Evolutionary conservation across 2,797 vertebrate genomes (phyloP), one percentile per base, ranked within the genome.

Genomic region (Martes flavigula): DNA sequence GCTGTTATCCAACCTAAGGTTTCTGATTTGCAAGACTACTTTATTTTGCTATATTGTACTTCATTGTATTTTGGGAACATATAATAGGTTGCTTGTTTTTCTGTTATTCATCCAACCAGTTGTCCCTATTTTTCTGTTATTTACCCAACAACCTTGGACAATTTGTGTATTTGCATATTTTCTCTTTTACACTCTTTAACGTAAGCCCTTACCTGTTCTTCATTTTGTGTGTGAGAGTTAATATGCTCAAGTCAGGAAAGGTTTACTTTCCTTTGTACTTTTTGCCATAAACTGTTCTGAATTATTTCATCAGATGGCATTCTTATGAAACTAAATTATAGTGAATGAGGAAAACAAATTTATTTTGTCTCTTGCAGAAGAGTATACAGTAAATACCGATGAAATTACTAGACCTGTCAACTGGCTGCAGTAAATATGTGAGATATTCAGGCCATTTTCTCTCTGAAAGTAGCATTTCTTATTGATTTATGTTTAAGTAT

Each of bases 301-400:
- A 92, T 96, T 97, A 90, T 85, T 94, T 96, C 91, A 54, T 97
- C 21, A 92, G 94, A 98, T 78, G 92, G 75, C 90, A 97, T 87
- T 96, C 68, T 62, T 85, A 77, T 79, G 91, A 97, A 97, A 90
- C 7, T 43, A 92, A 87, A 90, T 97, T 98, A 95, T 93, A 89
- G 92, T 92, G 92, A 96, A 93, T 96, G 66, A 94, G 66, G 62
- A 96, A 98, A 98, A 98, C 94, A 96, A 96, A 98, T 97, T 98
- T 97, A 97, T 98, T 98, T 90, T 96, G 62, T 97, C 64, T 95
- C 40, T 17, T 94, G 82, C 87, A 90, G 91, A 85, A 96, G 88
- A 96, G 95, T 93, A 78, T 96, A 93, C 60, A 92, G 60, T 98
- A 48, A 18, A 94, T 97, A 88, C 70, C 2, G 8, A 79, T 96